phyloP scores from a whole-genome alignment of 1,140 invertebrate genomes.

The Drosophila murphyi region DNA sequence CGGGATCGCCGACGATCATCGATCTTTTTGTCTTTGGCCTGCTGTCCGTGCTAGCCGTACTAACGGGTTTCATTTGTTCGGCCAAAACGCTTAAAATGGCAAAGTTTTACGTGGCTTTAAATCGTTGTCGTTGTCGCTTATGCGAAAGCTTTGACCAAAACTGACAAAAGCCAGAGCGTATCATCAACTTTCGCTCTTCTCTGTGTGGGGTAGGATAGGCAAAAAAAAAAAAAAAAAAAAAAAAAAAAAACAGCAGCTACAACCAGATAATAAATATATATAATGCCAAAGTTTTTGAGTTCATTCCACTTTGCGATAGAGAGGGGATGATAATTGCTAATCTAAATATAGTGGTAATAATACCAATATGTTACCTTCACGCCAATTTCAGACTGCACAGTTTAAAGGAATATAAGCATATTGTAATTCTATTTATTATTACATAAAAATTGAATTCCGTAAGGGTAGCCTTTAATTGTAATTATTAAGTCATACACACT shows the following conservation, averaged over 20 bases:
- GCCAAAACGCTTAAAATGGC: conserved; percentile 25
- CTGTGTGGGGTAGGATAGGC: background rate
- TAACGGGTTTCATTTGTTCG: conserved; percentile 38
- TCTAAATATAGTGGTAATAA: background rate
- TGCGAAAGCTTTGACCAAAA: conserved; percentile 50
- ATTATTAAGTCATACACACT: no score
- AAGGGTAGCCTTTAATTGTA: no score
- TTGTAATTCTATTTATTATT: no score
- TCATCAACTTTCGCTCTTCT: conserved; percentile 51
- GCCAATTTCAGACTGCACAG: background rate
- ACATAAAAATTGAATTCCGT: no score
- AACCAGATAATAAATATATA: conserved; percentile 2
- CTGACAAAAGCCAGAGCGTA: conserved; percentile 31
- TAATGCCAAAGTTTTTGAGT: conserved; percentile 10
- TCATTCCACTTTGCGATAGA: conserved; percentile 36
- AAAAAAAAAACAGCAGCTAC: background rate
- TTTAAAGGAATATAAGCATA: no score
- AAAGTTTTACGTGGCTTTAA: conserved; percentile 34
- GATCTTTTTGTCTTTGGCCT: conserved; percentile 35
- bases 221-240: no score
- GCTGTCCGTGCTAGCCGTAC: conserved; percentile 2
- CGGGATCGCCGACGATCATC: conserved; percentile 20
- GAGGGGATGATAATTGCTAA: background rate
- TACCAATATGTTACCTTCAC: background rate
- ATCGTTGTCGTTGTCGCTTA: conserved; percentile 29